Evolutionary conservation across 2,888 invertebrate genomes (phyloP), one percentile per base, ranked within the genome.

Genomic region (Torymus auratus): DNA sequence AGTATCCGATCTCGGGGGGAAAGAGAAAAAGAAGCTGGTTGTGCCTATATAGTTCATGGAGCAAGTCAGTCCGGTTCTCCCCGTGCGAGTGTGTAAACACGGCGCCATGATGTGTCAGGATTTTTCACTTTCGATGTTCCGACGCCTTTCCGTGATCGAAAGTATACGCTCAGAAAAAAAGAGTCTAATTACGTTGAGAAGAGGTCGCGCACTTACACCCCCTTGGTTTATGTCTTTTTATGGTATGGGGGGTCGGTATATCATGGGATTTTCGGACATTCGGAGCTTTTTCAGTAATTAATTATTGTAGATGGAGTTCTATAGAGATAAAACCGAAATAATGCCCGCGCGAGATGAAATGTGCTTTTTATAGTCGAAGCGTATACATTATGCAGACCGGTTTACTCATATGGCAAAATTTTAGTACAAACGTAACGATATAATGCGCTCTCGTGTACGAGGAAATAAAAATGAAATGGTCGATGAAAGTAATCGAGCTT

Each of bases 51-150:
- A 64, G 52, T 65, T 72, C 20, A 52, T 56, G 56, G 23, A 58
- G 70, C 74, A 17, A 70, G 80, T 78, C 75, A 62, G 75, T 71
- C 82, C 80, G 78, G 82, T 82, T 82, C 23, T 61, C 14, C 56
- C 20, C 20, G n/a, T n/a, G n/a, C n/a, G 28, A 23, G 60, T 50
- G 62, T 61, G 65, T 56, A 77, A 77, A 78, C 77, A 73, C 50
- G 7, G 5, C 41, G 41, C 41, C 41, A 7, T 41, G 7, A 15
- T 2, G 28, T 15, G 41, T 17, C 13, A 50, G 20, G 61, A 79
- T 79, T 82, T 82, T 82, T 79, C 78, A 70, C 74, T 80, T 64
- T 62, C 73, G 52, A 65, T 53, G 60, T 55, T 17, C 61, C 10
- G 17, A 41, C 5, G 41, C 41, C 41, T 7, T 41, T 41, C 61